Evolutionary conservation across 2,113 vertebrate species (phyloP), one percentile per base, ranked within the genome.

Genomic region (Dinomys branickii): DNA sequence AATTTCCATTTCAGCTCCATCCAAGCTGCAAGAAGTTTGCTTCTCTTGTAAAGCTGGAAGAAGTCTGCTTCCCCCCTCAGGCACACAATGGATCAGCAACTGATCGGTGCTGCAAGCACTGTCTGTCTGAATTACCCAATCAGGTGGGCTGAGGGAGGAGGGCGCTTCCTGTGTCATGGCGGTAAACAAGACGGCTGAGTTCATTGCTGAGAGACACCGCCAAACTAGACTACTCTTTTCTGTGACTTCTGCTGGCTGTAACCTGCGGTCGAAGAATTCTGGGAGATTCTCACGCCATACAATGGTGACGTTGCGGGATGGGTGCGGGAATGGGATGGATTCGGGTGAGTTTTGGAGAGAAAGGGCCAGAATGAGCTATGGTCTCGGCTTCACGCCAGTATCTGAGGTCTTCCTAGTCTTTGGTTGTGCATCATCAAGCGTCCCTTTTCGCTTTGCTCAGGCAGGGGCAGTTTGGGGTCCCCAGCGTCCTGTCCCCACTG

Each of bases 101-200:
- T 22, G 47, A 47, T 28, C 41, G 26, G 73, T 22, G 24, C 26
- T 28, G 73, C 44, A 41, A 22, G 73, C 22, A 19, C 35, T 4
- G 71, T 41, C 71, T 26, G 73, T 44, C 73, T 44, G 73, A 75
- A 47, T 12, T 28, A 75, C 1, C 73, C 73, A 75, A 47, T 75
- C 73, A 75, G 69, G 73, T 75, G 73, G 73, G 38, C 73, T 28
- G 24, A 44, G 41, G 41, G 73, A 75, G 41, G 41, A 5, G 10
- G 19, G 69, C n/a, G 24, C 73, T 75, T 75, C 73, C 73, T 75
- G 73, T 75, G 41, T 75, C 73, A 47, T 47, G 73, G 73, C 41
- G 41, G 4, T 11, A 14, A 28, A 44, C 3, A 6, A 24, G 5
- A 2, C 41, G 2, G 0, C 4, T 7, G 12, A 28, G 5, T 47